Conservation (phyloP, 2,113 vertebrate genomes). For the Platanista minor region DNA sequence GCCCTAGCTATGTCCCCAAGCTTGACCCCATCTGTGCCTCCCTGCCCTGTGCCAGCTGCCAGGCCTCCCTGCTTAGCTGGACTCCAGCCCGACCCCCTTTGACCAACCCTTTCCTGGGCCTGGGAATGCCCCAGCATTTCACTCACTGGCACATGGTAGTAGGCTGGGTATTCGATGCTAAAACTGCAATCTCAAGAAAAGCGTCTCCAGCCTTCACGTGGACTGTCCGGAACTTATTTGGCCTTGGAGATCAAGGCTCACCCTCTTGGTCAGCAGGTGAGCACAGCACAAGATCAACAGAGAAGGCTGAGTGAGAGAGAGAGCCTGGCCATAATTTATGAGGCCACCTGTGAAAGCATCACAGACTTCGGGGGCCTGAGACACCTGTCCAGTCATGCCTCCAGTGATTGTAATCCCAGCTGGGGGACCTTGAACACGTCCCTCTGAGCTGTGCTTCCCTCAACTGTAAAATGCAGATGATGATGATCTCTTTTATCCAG, state of each 20-base stretch:
- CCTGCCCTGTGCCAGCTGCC: not conserved
- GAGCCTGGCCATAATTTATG: not conserved
- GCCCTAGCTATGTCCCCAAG: not conserved
- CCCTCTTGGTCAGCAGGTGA: not conserved
- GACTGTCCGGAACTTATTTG: not conserved
- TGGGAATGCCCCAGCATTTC: not conserved
- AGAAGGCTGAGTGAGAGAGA: not conserved
- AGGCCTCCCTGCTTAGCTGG: constrained; percentile 17
- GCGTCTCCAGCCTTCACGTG: not conserved
- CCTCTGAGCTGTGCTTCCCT: not conserved
- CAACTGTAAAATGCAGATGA: not conserved
- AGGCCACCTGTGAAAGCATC: not conserved
- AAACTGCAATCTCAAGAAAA: not conserved
- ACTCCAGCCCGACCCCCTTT: not conserved
- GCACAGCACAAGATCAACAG: not conserved
- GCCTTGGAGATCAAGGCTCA: not conserved
- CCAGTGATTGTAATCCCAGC: not conserved
- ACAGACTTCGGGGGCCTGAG: not conserved
- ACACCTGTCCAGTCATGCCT: not conserved
- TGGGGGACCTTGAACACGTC: not conserved
- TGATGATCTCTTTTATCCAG: not conserved
- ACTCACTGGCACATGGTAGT: not conserved
- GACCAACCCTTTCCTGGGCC: not conserved
- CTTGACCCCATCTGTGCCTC: not conserved
- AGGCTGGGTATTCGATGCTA: not conserved